Conservation (phyloP, 2,797 vertebrate genomes). For the Sciurus vulgaris region DNA sequence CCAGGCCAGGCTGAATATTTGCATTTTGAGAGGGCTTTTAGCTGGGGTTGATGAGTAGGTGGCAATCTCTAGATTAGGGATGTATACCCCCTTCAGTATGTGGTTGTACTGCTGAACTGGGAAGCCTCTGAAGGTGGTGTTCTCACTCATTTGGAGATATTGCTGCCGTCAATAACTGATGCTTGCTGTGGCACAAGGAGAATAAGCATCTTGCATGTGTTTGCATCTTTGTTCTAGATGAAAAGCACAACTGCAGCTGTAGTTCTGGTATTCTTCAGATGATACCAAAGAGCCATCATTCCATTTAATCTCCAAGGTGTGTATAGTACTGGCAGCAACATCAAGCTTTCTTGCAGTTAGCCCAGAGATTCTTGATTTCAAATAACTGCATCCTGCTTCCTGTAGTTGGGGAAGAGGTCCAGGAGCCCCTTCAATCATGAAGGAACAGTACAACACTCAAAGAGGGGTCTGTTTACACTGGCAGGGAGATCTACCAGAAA, state of each 20-base stretch:
- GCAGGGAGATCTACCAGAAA: neutral
- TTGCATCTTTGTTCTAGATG: neutral
- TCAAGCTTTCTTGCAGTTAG: neutral
- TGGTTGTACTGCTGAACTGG: neutral
- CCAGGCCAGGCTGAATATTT: neutral
- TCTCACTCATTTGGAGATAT: neutral
- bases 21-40: slow-evolving; percentile 5
- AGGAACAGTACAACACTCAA: neutral
- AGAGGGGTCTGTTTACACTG: neutral
- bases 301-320: neutral
- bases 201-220: neutral
- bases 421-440: neutral
- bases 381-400: neutral
- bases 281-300: neutral
- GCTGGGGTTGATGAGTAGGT: neutral
- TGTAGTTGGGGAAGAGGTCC: neutral
- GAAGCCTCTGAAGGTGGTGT: neutral
- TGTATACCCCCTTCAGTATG: neutral
- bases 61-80: neutral
- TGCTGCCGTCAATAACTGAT: neutral
- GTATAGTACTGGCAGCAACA: neutral
- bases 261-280: neutral
- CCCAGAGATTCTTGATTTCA: neutral
- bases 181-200: neutral
- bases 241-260: neutral